Conservation (phyloP, 1,140 invertebrate species). For the Conopomorpha cramerella region DNA sequence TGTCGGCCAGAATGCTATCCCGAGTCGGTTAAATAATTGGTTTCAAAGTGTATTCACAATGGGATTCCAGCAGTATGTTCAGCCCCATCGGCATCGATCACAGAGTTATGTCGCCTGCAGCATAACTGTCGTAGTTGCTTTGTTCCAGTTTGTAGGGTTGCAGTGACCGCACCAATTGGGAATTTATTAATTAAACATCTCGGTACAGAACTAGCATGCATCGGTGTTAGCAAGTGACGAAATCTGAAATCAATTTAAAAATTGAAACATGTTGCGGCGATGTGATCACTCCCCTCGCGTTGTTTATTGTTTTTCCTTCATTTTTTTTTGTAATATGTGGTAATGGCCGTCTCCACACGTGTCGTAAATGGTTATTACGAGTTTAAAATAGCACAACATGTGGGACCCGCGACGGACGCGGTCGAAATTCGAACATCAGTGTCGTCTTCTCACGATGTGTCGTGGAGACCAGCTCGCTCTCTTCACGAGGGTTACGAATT, state of each 20-base stretch:
- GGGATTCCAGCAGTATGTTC: too few relatives aligned
- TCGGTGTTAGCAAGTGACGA: too few relatives aligned
- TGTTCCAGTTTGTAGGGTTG: conserved; percentile 15
- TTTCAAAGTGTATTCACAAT: too few relatives aligned
- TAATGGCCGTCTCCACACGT: conserved; percentile 54
- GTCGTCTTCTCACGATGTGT: too few relatives aligned
- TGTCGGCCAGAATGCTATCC: too few relatives aligned
- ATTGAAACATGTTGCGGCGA: conserved; percentile 25
- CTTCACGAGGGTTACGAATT: too few relatives aligned
- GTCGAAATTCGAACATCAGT: too few relatives aligned
- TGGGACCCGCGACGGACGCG: too few relatives aligned
- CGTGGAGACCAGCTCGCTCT: too few relatives aligned
- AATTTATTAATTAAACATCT: conserved; percentile 25
- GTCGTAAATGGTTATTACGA: conserved; percentile 54
- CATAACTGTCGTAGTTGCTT: conserved; percentile 30
- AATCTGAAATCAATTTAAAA: conserved; percentile 32
- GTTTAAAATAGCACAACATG: conserved; percentile 53
- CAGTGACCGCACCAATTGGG: conserved; percentile 13
- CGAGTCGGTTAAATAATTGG: too few relatives aligned
- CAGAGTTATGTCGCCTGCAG: too few relatives aligned
- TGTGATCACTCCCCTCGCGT: conserved; percentile 13
- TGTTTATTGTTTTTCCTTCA: conserved; percentile 51
- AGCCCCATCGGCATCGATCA: too few relatives aligned
- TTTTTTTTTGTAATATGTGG: conserved; percentile 61
- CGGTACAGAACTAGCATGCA: background rate